These are phyloP conservation scores for Seladonia tumulorum DNA, from an alignment of 2,888 invertebrate genomes.

Conservation along the genomic window DNA sequence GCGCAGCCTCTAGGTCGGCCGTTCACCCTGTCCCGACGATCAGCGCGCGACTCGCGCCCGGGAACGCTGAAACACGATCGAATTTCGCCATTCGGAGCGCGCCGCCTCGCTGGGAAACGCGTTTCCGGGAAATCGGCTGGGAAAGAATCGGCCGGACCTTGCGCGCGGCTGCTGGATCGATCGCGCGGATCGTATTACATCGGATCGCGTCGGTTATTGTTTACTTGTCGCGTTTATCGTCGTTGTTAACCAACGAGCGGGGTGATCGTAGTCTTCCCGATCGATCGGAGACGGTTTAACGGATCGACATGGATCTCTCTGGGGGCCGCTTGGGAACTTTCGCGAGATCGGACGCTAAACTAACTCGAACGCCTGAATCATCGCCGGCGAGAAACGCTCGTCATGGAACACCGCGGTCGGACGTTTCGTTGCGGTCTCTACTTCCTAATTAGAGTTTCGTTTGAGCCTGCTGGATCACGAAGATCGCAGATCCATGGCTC, in stretches of 20 bases:
- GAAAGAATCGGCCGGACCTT: not conserved
- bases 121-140: conserved; percentile 44
- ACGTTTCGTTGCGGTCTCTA: conserved; percentile 26
- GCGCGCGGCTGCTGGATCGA: not conserved
- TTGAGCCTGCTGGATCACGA: conserved; percentile 2
- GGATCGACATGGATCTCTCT: not conserved
- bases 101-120: conserved; percentile 38
- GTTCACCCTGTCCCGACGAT: conserved; percentile 82
- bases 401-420: conserved; percentile 41
- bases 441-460: conserved; percentile 36
- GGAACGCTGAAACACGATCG: conserved; percentile 76
- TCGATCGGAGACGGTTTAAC: conserved; percentile 7
- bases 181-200: conserved; percentile 24
- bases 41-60: conserved; percentile 72
- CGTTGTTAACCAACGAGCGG: not conserved
- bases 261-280: not conserved
- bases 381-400: conserved; percentile 33
- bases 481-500: not conserved
- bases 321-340: conserved; percentile 9
- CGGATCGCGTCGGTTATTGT: conserved; percentile 31
- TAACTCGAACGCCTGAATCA: conserved; percentile 54
- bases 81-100: conserved; percentile 70
- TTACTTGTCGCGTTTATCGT: not conserved
- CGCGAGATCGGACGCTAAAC: conserved; percentile 22
- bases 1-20: conserved; percentile 84